Base-by-base conservation (phyloP, 2,113 vertebrate genomes). In the Boleophthalmus pectinirostris region DNA sequence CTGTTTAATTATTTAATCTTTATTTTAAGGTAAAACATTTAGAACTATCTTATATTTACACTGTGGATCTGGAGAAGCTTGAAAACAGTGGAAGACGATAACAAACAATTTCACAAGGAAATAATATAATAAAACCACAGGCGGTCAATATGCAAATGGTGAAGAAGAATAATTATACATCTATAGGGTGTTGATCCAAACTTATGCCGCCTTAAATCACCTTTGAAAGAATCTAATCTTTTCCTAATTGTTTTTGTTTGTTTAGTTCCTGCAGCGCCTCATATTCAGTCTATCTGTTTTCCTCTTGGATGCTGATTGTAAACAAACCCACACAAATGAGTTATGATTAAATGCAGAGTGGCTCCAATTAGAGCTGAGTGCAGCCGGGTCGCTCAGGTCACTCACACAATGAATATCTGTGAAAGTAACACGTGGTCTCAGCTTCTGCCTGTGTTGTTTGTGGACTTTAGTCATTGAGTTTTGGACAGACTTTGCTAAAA, bases 261-360 rank as follows among this genome's bases (percentile, higher is more conserved):
- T 53, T 24, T 75, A 73, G 51, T 9, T 70, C 66, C 45, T 74
- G 51, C 51, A 24, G 65, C 46, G 33, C 18, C 60, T 66, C 70
- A 25, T 57, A 45, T 64, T 64, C 12, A 57, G 66, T 69, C 49
- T 51, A 18, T 66, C 51, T 51, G 2, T 76, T n/a, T 38, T 21
- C 73, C 69, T 49, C 56, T 80, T 77, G 81, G 72, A 53, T 45
- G 71, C 47, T 63, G 74, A 79, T 70, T 87, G 74, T 79, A 83
- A 80, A 82, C 83, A 82, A 88, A 90, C 77, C 82, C 70, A 80
- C 78, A 67, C 69, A 84, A 82, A 78, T 76, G 67, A 87, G 85
- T 83, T 81, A 80, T 89, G 67, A 90, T 88, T 83, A 80, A 90
- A 87, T 74, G 66, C 87, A 5, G 56, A 87, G 82, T 81, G 65